Evolutionary conservation across 2,797 vertebrate species (phyloP).

Genomic region (Danio jaintianensis): DNA sequence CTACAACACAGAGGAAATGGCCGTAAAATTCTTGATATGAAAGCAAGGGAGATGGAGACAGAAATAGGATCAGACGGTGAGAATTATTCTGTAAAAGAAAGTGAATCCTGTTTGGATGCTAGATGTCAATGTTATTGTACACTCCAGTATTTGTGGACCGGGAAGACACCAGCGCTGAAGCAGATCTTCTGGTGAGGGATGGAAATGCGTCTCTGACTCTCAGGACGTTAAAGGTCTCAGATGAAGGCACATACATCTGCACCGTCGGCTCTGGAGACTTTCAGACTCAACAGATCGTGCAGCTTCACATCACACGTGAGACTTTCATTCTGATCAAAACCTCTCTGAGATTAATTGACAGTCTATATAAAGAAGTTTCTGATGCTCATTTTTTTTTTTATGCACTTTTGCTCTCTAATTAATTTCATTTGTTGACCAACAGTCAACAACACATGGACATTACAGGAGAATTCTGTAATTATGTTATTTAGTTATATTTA

Average conservation of each 20-base stretch:
- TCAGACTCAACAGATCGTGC: conserved; percentile 81
- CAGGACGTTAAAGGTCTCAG: conserved; percentile 71
- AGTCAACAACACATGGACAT: not conserved
- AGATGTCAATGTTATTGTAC: conserved; percentile 14
- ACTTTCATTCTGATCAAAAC: conserved; percentile 30
- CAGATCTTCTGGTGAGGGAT: conserved; percentile 61
- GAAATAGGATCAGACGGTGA: conserved; percentile 64
- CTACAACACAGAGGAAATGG: conserved; percentile 84
- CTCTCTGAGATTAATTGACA: not conserved
- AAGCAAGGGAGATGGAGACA: conserved; percentile 56
- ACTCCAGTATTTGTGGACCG: conserved; percentile 68
- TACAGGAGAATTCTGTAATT: not conserved
- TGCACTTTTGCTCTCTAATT: not conserved
- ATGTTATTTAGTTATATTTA: no score
- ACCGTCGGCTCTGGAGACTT: conserved; percentile 72
- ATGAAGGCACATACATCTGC: conserved; percentile 86
- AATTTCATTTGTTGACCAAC: not conserved
- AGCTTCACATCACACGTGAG: conserved; percentile 79
- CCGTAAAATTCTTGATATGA: conserved; percentile 72
- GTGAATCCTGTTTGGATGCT: not conserved
- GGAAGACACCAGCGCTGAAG: conserved; percentile 68
- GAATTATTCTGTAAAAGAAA: not conserved
- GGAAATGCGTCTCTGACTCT: conserved; percentile 80
- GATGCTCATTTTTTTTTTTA: not conserved
- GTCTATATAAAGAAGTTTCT: not conserved